phyloP scores from a whole-genome alignment of 2,113 vertebrate species.

The Chloroceryle aenea region DNA sequence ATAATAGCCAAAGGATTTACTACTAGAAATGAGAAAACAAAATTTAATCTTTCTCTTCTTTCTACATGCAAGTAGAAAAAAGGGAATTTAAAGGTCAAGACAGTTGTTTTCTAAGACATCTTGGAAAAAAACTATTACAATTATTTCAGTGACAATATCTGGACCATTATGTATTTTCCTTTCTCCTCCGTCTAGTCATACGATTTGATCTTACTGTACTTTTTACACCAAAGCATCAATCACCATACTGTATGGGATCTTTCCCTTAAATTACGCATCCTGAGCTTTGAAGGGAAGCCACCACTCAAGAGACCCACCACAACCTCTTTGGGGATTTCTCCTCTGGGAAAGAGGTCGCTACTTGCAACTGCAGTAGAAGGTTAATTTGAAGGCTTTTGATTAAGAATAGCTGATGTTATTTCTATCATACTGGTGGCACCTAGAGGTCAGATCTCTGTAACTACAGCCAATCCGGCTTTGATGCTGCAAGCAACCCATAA shows the following conservation, averaged over 20 bases:
- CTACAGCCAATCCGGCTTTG: background rate
- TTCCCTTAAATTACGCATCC: background rate
- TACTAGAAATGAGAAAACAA: background rate
- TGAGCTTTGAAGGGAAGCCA: background rate
- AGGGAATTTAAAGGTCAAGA: background rate
- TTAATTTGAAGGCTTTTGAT: background rate
- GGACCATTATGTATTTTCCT: background rate
- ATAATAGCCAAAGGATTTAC: background rate
- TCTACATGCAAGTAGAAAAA: background rate
- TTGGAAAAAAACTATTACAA: background rate
- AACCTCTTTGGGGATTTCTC: background rate
- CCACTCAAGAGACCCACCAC: background rate
- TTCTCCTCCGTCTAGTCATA: background rate
- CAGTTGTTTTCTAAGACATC: background rate
- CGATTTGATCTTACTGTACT: accelerated
- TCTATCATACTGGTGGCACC: background rate
- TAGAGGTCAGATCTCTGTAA: background rate
- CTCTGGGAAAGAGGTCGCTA: background rate
- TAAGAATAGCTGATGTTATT: background rate
- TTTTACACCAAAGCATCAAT: background rate
- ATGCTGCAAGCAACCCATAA: background rate
- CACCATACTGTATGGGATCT: background rate
- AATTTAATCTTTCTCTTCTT: background rate
- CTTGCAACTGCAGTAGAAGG: background rate
- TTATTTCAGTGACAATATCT: background rate